Base-by-base conservation (phyloP, 2,113 vertebrate genomes). In the Tauraco erythrolophus region DNA sequence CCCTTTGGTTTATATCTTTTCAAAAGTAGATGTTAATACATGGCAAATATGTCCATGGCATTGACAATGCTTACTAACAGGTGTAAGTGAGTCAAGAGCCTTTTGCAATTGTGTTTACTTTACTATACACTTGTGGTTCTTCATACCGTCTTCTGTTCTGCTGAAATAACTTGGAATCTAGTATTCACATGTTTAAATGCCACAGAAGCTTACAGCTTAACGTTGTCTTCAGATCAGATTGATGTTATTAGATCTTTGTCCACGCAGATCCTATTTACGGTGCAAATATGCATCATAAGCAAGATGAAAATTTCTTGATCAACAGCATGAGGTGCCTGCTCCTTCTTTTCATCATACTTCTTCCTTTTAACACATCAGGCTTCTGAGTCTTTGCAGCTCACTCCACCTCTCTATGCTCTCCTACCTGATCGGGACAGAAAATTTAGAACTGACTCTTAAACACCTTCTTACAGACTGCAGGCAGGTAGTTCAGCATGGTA, bases 251-350 rank as follows among this genome's bases (percentile, higher is more conserved):
- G 48, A 10, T 66, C 37, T 43, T 50, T 75, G 51, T 78, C 54
- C 28, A 9, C 1, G 2, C 43, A 31, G 54, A 70, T 66, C 15
- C n/a, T 61, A 1, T 33, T 37, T 45, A 1, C 6, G 6, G 33
- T 68, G 45, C 50, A 60, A 51, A 39, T 30, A 10, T 1, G 8
- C 14, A 37, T 78, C 30, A 11, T 71, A 46, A 62, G 4, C 22
- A 58, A 65, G 78, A 57, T n/a, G 10, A 57, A 75, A 50, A 19
- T 66, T 13, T 31, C 33, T 75, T 51, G 3, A 54, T 84, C 11
- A 27, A 21, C 19, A 28, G 11, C 75, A 37, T 66, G 61, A 69
- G 27, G 7, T 86, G 14, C 39, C 35, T 79, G 18, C 61, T 58
- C 7, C 45, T 81, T 54, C 41, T 72, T 64, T 50, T 72, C 64